These are phyloP conservation scores for Venustoraphidia nigricollis DNA, from an alignment of 2,888 invertebrate species.

Conservation along the genomic window DNA sequence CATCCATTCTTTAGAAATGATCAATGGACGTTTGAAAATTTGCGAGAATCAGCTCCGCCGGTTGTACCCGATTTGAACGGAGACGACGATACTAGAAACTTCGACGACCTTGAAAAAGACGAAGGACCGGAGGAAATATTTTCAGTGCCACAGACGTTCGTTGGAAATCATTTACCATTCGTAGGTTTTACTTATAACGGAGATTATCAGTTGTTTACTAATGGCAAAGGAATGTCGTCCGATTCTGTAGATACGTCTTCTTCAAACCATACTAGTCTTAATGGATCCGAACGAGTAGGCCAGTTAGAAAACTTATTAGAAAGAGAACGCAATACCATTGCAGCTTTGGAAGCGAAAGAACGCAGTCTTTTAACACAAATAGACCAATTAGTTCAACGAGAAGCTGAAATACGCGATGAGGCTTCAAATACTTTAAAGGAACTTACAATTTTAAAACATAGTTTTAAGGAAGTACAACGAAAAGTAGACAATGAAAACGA, in stretches of 20 bases:
- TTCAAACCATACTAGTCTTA: conserved; percentile 37
- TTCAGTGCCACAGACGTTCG: conserved; percentile 92
- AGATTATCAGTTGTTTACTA: conserved; percentile 64
- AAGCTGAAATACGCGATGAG: conserved; percentile 63
- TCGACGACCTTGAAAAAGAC: conserved; percentile 93
- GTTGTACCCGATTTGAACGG: conserved; percentile 90
- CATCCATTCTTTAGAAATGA: conserved; percentile 95
- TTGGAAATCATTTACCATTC: conserved; percentile 96
- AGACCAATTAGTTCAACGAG: conserved; percentile 60
- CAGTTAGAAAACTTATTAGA: conserved; percentile 62
- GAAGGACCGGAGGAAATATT: conserved; percentile 88
- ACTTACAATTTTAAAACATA: conserved; percentile 71
- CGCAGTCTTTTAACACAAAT: conserved; percentile 57
- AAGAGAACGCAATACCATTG: conserved; percentile 54
- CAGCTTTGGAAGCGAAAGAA: conserved; percentile 62
- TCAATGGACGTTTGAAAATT: conserved; percentile 94
- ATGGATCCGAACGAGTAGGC: conserved; percentile 42
- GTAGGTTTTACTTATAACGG: conserved; percentile 96
- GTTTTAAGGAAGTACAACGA: conserved; percentile 76
- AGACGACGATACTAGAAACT: conserved; percentile 97
- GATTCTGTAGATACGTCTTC: conserved; percentile 47
- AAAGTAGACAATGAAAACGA: conserved; percentile 81
- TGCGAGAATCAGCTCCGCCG: conserved; percentile 88
- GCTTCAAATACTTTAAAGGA: conserved; percentile 74
- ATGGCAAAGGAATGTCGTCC: conserved; percentile 24